Base-by-base conservation (phyloP, 2,888 invertebrate species). In the Sericinus montela region DNA sequence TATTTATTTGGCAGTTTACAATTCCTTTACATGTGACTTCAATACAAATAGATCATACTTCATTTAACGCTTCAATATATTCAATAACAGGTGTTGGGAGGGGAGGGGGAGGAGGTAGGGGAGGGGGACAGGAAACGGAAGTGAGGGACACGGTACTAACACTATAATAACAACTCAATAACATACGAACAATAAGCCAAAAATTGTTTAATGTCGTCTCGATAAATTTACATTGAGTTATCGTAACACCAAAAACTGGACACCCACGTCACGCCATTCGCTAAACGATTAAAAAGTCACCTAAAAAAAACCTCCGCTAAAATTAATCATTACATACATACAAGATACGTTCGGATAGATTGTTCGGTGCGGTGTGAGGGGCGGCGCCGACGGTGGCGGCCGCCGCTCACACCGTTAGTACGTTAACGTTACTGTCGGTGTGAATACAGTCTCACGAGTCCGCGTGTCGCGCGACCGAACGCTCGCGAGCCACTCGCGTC, bases 121-220 rank as follows among this genome's bases (percentile, higher is more conserved):
- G 19, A 5, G 19, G 19, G 19, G n/a, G 3, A 44, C 35, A n/a
- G 38, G 16, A 14, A 14, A 37, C 8, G 42, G 30, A 36, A 16
- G 56, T 55, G 57, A 53, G 54, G 57, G 34, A 50, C 51, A 44
- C 53, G 56, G 56, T 42, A 48, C 45, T 49, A 56, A 29, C 6
- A 37, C 30, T 30, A 30, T 19, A 19, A 72, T 73, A 72, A 75
- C 63, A 78, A 79, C 64, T 67, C 75, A 84, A 81, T 79, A 81
- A 87, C 71, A 80, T 83, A 85, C 85, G 73, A 85, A 85, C 78
- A 77, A 75, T 87, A 88, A 88, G 88, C 88, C 87, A 87, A 88
- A 87, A 87, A 83, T n/a, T 81, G 84, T 88, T 86, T 87, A 87
- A 87, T 87, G 81, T 86, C 77, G 83, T 84, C 84, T 83, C 71